Conservation (phyloP, 2,888 invertebrate species). For the Chromoteleia sp. region DNA sequence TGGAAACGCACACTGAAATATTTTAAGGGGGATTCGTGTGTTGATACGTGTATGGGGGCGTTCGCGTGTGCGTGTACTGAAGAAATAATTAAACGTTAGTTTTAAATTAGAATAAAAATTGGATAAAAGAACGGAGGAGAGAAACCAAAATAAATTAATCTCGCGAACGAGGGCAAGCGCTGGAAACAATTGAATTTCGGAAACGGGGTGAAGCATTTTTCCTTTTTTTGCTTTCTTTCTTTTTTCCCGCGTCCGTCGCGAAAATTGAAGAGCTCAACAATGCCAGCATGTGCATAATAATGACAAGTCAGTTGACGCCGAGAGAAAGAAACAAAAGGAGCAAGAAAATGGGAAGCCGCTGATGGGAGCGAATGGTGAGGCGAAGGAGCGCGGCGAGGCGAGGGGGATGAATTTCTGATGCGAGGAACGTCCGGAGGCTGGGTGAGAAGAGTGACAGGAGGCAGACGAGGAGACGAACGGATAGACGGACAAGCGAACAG, state of each 20-base stretch:
- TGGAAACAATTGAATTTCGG: slow-evolving; percentile 14
- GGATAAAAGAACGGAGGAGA: not conserved
- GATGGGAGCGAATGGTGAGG: slow-evolving; percentile 65
- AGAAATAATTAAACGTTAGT: too few relatives aligned
- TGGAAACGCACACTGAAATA: too few relatives aligned
- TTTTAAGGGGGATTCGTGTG: too few relatives aligned
- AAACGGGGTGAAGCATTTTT: slow-evolving; percentile 19
- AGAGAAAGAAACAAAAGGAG: slow-evolving; percentile 75
- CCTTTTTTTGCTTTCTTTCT: not conserved
- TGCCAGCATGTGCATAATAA: slow-evolving; percentile 48
- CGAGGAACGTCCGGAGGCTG: slow-evolving; percentile 78
- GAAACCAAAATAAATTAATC: too few relatives aligned
- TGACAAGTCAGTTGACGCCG: slow-evolving; percentile 58
- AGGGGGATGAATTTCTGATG: slow-evolving; percentile 78
- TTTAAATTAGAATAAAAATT: too few relatives aligned
- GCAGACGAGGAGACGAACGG: slow-evolving; percentile 82
- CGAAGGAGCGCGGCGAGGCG: slow-evolving; percentile 73
- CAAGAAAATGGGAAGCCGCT: slow-evolving; percentile 69
- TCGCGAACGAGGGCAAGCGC: too few relatives aligned
- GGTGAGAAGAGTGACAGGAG: slow-evolving; percentile 80
- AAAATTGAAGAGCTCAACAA: slow-evolving; percentile 45
- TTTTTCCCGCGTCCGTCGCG: slow-evolving; percentile 16
- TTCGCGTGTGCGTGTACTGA: too few relatives aligned
- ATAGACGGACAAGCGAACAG: slow-evolving; percentile 78
- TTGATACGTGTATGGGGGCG: too few relatives aligned